These are phyloP conservation scores for Tetragonula carbonaria DNA, from an alignment of 2,888 invertebrate species.

Conservation along the genomic window DNA sequence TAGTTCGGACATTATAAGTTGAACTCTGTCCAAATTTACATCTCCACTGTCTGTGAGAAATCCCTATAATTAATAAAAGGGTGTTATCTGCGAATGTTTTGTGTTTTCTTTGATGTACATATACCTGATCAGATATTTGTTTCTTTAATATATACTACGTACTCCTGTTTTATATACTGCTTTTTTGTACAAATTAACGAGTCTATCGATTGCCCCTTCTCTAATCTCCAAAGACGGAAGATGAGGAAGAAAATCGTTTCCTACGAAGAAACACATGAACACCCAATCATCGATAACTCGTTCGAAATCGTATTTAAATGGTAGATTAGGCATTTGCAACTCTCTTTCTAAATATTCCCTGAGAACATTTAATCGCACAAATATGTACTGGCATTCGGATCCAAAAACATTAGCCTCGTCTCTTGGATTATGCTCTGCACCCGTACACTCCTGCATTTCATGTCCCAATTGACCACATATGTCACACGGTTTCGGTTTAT, in stretches of 20 bases:
- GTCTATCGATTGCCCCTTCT: slow-evolving; percentile 97
- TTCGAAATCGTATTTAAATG: slow-evolving; percentile 97
- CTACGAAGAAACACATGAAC: slow-evolving; percentile 99
- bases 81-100: neutral
- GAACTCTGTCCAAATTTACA: slow-evolving; percentile 96
- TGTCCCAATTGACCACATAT: slow-evolving; percentile 96
- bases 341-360: slow-evolving; percentile 97
- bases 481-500: slow-evolving; percentile 97
- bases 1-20: slow-evolving; percentile 96
- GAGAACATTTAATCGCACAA: slow-evolving; percentile 95
- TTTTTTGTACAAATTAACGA: slow-evolving; percentile 97
- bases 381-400: slow-evolving; percentile 94
- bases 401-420: slow-evolving; percentile 87
- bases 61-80: slow-evolving; percentile 86
- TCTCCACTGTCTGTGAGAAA: slow-evolving; percentile 98
- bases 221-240: slow-evolving; percentile 98
- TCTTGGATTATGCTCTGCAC: slow-evolving; percentile 87
- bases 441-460: slow-evolving; percentile 96
- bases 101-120: neutral
- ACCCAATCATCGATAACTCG: slow-evolving; percentile 99
- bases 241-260: slow-evolving; percentile 99
- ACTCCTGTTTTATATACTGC: slow-evolving; percentile 96
- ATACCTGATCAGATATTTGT: slow-evolving; percentile 2
- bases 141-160: slow-evolving; percentile 73
- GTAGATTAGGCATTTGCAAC: slow-evolving; percentile 94